These are phyloP conservation scores for Chanos chanos DNA, from an alignment of 2,797 vertebrate species.

Conservation along the genomic window DNA sequence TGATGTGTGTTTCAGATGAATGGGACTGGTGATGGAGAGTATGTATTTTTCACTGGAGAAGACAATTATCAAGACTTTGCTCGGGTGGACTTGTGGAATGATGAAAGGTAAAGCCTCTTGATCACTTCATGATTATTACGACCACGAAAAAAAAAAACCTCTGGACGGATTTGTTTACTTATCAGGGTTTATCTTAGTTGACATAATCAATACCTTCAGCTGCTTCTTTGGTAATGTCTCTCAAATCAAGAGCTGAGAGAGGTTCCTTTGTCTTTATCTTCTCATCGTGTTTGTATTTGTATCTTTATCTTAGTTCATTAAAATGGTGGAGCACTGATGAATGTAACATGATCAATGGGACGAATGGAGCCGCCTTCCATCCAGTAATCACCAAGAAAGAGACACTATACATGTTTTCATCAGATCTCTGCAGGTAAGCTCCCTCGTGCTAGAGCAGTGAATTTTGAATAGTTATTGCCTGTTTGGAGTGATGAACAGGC, in stretches of 20 bases:
- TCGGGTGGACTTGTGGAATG: slow-evolving; percentile 84
- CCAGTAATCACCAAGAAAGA: slow-evolving; percentile 82
- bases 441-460: too few species aligned
- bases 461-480: too few species aligned
- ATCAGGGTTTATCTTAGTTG: neutral
- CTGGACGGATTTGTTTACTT: neutral
- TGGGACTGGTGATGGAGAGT: slow-evolving; percentile 84
- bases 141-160: too few species aligned
- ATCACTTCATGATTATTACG: too few species aligned
- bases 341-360: slow-evolving; percentile 98
- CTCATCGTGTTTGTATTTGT: neutral
- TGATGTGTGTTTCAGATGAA: slow-evolving; percentile 75
- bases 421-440: slow-evolving; percentile 94
- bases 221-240: too few species aligned
- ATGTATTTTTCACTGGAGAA: slow-evolving; percentile 84
- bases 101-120: slow-evolving; percentile 84
- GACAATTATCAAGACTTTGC: slow-evolving; percentile 83
- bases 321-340: slow-evolving; percentile 84
- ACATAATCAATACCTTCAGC: too few species aligned
- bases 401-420: slow-evolving; percentile 84
- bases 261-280: neutral
- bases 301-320: slow-evolving; percentile 66
- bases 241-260: too few species aligned
- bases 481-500: too few species aligned
- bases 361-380: slow-evolving; percentile 88